Conservation (phyloP, 2,888 invertebrate species). For the Coleophora flavipennella region DNA sequence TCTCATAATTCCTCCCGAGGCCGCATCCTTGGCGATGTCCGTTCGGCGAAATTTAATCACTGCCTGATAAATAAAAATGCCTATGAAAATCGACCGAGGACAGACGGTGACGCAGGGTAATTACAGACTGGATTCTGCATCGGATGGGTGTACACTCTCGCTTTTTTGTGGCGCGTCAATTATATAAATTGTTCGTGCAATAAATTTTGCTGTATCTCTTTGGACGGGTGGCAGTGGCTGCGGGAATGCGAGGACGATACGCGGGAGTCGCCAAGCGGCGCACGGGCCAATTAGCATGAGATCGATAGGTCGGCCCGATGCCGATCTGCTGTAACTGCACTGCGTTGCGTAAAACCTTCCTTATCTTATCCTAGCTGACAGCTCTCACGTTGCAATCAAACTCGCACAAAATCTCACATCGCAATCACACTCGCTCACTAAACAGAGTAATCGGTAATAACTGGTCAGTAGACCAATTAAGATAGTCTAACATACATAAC, state of each 20-base stretch:
- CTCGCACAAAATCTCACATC: too few species aligned
- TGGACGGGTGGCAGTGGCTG: conserved; percentile 43
- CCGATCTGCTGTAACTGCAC: conserved; percentile 56
- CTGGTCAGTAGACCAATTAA: not conserved
- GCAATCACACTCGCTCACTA: too few species aligned
- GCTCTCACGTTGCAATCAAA: conserved; percentile 49
- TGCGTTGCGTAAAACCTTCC: conserved; percentile 50
- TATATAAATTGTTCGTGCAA: conserved; percentile 71
- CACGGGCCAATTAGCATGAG: conserved; percentile 68
- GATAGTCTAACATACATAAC: too few species aligned
- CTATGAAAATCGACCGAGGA: conserved; percentile 44
- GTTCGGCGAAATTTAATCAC: conserved; percentile 47
- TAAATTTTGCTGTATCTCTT: conserved; percentile 69
- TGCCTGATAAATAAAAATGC: conserved; percentile 49
- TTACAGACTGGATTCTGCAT: conserved; percentile 53
- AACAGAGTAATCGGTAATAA: too few species aligned
- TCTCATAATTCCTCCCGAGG: conserved; percentile 59
- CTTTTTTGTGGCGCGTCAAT: conserved; percentile 69
- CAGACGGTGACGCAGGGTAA: conserved; percentile 48
- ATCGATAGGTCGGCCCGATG: conserved; percentile 65
- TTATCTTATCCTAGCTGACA: conserved; percentile 65
- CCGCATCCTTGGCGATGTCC: conserved; percentile 53
- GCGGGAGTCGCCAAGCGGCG: conserved; percentile 29
- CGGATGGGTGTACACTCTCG: conserved; percentile 59
- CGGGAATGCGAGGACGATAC: conserved; percentile 52